Conservation (phyloP, 2,888 invertebrate species). For the Netelia virgata region DNA sequence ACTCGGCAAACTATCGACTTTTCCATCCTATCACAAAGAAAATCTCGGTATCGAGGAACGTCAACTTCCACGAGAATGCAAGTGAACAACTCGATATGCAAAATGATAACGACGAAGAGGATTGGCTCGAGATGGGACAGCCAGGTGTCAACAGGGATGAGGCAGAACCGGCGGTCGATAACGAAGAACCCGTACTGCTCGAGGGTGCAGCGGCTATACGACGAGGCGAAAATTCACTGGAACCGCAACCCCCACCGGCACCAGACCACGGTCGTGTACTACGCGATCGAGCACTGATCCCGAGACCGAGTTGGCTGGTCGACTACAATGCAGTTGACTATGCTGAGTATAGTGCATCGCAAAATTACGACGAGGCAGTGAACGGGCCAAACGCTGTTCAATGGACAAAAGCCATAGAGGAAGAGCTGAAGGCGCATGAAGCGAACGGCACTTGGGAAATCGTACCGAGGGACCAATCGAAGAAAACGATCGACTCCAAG, state of each 20-base stretch:
- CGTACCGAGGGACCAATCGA: background rate
- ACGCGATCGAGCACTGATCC: conserved; percentile 13
- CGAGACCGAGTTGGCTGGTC: background rate
- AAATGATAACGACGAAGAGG: background rate
- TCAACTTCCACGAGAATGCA: conserved; percentile 4
- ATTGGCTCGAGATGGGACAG: background rate
- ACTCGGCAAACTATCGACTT: conserved; percentile 57
- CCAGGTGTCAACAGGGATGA: background rate
- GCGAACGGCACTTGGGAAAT: conserved; percentile 37
- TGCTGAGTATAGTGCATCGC: conserved; percentile 12
- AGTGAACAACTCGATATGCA: background rate
- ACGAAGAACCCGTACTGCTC: background rate
- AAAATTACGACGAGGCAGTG: conserved; percentile 12
- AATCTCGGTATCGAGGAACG: background rate
- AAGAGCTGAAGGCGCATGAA: conserved; percentile 32
- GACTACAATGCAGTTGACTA: background rate
- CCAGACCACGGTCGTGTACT: too few species aligned
- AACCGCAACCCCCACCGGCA: too few species aligned
- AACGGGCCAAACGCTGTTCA: background rate
- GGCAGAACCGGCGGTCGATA: background rate
- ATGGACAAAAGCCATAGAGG: conserved; percentile 10
- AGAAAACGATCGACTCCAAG: conserved; percentile 15
- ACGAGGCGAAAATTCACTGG: too few species aligned
- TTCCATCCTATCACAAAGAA: conserved; percentile 30
- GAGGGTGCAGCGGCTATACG: background rate